These are phyloP conservation scores for Hippoglossus stenolepis DNA, from an alignment of 2,113 vertebrate species.

Conservation along the genomic window DNA sequence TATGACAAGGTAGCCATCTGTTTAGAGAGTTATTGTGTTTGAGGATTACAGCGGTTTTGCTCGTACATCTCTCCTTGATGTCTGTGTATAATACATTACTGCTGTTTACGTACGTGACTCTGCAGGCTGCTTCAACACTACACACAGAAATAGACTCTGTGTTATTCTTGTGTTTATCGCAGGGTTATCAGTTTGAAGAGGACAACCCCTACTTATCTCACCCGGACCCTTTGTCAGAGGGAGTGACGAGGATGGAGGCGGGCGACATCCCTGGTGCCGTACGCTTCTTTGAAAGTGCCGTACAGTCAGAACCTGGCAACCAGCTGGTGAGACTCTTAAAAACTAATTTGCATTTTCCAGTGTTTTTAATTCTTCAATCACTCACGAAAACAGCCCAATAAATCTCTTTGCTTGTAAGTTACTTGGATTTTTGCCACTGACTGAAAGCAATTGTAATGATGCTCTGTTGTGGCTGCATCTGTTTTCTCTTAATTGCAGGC, in stretches of 20 bases:
- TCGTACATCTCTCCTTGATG: background rate
- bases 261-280: conserved; percentile 96
- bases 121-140: background rate
- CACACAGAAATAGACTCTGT: background rate
- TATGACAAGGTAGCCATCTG: conserved; percentile 91
- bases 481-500: conserved; percentile 80
- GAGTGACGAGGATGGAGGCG: conserved; percentile 88
- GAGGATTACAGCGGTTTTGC: conserved; percentile 29
- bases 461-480: background rate
- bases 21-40: conserved; percentile 4
- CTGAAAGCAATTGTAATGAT: conserved; percentile 9
- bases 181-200: conserved; percentile 99
- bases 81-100: background rate
- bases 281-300: conserved; percentile 94
- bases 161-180: background rate
- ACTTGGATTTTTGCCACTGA: background rate
- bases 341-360: background rate
- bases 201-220: conserved; percentile 95
- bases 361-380: background rate
- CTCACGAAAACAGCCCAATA: background rate
- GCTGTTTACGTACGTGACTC: background rate
- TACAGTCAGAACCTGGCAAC: conserved; percentile 92
- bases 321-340: conserved; percentile 87
- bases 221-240: conserved; percentile 91
- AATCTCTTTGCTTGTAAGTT: background rate